Conservation (phyloP, 2,797 vertebrate species). For the Percopsis omiscomaycus region DNA sequence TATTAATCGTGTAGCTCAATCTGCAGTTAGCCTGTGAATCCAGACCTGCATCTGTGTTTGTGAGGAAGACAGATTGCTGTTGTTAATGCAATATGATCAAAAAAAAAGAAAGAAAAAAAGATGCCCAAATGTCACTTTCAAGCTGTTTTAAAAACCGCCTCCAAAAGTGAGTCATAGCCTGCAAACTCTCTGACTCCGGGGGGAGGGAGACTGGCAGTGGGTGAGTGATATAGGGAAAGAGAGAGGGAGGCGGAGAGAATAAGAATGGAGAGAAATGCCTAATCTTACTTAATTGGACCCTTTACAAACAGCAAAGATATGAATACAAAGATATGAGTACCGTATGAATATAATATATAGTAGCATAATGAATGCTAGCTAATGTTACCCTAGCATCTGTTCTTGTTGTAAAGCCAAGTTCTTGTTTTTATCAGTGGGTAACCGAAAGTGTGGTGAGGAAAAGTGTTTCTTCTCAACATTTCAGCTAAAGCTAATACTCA, state of each 20-base stretch:
- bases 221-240: constrained; percentile 8
- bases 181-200: constrained; percentile 25
- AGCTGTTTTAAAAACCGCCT: constrained; percentile 51
- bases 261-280: too few relatives aligned
- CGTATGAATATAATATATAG: too few relatives aligned
- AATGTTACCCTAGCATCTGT: too few relatives aligned
- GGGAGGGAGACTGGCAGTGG: neutral
- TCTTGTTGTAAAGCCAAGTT: too few relatives aligned
- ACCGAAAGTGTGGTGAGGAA: too few relatives aligned
- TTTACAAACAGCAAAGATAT: too few relatives aligned
- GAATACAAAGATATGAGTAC: too few relatives aligned
- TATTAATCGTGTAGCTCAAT: constrained; percentile 37
- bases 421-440: too few relatives aligned
- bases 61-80: constrained; percentile 48
- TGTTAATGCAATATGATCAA: constrained; percentile 36
- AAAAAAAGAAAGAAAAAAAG: neutral
- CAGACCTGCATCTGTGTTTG: constrained; percentile 50
- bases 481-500: neutral
- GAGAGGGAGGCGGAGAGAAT: neutral
- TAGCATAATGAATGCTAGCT: too few relatives aligned
- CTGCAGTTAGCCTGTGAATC: constrained; percentile 38
- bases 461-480: too few relatives aligned
- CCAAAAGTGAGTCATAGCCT: constrained; percentile 48
- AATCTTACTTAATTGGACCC: too few relatives aligned
- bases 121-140: constrained; percentile 44